Conservation (phyloP, 1,140 invertebrate genomes). For the Eulimnadia texana region DNA sequence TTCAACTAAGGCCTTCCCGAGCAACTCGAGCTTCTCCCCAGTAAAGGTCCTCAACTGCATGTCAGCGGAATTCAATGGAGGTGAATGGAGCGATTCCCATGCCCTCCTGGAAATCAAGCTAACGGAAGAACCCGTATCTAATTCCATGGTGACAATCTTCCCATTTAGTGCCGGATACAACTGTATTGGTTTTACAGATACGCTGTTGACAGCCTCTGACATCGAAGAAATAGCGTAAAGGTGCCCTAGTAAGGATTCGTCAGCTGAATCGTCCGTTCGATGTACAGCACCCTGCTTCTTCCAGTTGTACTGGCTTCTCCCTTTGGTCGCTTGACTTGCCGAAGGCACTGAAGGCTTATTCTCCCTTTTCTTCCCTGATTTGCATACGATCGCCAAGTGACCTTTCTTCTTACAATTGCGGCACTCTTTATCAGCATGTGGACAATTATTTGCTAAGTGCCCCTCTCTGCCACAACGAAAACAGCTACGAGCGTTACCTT, state of each 20-base stretch:
- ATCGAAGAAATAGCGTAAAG: background rate
- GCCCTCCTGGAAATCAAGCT: slow-evolving; percentile 3
- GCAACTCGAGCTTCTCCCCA: background rate
- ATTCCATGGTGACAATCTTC: background rate
- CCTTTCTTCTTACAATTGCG: slow-evolving; percentile 13
- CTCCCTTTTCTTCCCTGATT: background rate
- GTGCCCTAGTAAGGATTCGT: too few relatives aligned
- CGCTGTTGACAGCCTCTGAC: background rate
- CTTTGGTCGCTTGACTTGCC: background rate
- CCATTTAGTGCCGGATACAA: background rate
- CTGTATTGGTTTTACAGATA: background rate
- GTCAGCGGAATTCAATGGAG: background rate
- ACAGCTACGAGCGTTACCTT: background rate
- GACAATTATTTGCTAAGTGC: slow-evolving; percentile 4
- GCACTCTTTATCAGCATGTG: background rate
- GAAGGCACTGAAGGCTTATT: background rate
- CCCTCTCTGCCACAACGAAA: slow-evolving; percentile 5
- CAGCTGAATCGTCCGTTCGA: too few relatives aligned
- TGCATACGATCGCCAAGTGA: slow-evolving; percentile 9
- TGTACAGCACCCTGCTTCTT: too few relatives aligned
- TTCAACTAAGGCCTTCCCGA: background rate
- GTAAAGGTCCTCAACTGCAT: background rate
- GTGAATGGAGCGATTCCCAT: background rate
- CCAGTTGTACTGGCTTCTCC: background rate
- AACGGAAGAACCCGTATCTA: slow-evolving; percentile 11